A percentile compares a stretch with the other conserved stretches of the same genome.
Evolutionary conservation across 2,888 invertebrate species (phyloP).

Genomic region (Hesperia comma): DNA sequence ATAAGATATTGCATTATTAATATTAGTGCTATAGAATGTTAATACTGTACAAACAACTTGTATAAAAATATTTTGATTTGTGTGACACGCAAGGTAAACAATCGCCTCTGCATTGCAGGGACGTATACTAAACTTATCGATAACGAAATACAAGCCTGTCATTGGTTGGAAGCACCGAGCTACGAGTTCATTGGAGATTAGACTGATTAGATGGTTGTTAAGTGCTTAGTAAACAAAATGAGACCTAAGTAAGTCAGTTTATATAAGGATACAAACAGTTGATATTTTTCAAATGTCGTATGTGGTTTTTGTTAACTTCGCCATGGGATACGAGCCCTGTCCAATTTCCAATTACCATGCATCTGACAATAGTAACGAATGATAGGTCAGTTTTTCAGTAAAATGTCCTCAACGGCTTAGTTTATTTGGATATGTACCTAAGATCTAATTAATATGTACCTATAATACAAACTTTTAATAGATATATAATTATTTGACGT

Average conservation of each 20-base stretch:
- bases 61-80: slow-evolving; percentile 39
- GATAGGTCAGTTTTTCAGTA: too few relatives aligned
- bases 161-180: slow-evolving; percentile 23
- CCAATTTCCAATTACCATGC: too few relatives aligned
- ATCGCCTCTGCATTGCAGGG: slow-evolving; percentile 38
- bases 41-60: slow-evolving; percentile 41
- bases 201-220: not conserved
- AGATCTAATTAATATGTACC: too few relatives aligned
- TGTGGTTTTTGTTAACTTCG: not conserved
- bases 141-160: slow-evolving; percentile 5
- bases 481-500: too few relatives aligned
- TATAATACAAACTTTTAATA: too few relatives aligned
- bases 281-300: not conserved
- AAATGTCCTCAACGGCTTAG: too few relatives aligned
- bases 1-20: not conserved
- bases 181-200: not conserved
- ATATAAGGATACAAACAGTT: not conserved
- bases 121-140: not conserved
- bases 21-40: too few relatives aligned
- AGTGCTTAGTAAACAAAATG: not conserved
- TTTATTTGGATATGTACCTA: too few relatives aligned
- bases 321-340: too few relatives aligned
- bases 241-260: not conserved
- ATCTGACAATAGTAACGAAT: too few relatives aligned
- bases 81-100: slow-evolving; percentile 38